Conservation (phyloP, 2,888 invertebrate genomes). For the Agrotis ipsilon region DNA sequence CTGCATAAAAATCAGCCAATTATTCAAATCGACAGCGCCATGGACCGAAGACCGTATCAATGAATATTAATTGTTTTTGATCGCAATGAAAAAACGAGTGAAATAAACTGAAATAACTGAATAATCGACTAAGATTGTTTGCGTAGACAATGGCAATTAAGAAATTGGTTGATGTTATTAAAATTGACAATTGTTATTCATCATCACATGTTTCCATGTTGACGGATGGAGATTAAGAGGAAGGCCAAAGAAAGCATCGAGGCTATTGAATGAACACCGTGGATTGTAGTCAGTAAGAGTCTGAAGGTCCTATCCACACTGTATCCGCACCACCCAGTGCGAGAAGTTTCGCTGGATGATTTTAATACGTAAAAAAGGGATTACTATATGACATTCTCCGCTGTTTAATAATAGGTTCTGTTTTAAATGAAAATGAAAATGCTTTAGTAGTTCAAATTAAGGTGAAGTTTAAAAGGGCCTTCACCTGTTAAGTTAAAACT, state of each 20-base stretch:
- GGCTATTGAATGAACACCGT: too few species aligned
- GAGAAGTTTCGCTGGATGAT: too few species aligned
- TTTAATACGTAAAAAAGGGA: too few species aligned
- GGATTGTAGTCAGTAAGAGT: too few species aligned
- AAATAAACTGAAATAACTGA: constrained; percentile 72
- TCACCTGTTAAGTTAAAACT: background rate
- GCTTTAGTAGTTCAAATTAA: background rate
- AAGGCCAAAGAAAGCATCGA: too few species aligned
- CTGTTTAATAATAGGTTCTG: too few species aligned
- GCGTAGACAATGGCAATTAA: constrained; percentile 49
- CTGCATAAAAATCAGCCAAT: constrained; percentile 91
- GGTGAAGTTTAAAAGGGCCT: background rate
- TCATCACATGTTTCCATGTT: too few species aligned
- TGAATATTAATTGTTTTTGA: constrained; percentile 89
- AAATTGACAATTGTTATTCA: constrained; percentile 10
- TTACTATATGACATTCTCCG: too few species aligned
- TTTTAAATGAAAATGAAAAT: background rate
- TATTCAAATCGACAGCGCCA: constrained; percentile 86
- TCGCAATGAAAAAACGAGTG: constrained; percentile 74
- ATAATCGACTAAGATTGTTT: constrained; percentile 72
- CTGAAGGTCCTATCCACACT: too few species aligned
- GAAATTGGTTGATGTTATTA: constrained; percentile 61
- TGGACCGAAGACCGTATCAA: constrained; percentile 86
- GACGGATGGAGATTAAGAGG: too few species aligned
- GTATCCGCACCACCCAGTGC: too few species aligned